Evolutionary conservation across 53 echinoderm and acorn worm species (phyloP).

Genomic region (Henricia sp.): DNA sequence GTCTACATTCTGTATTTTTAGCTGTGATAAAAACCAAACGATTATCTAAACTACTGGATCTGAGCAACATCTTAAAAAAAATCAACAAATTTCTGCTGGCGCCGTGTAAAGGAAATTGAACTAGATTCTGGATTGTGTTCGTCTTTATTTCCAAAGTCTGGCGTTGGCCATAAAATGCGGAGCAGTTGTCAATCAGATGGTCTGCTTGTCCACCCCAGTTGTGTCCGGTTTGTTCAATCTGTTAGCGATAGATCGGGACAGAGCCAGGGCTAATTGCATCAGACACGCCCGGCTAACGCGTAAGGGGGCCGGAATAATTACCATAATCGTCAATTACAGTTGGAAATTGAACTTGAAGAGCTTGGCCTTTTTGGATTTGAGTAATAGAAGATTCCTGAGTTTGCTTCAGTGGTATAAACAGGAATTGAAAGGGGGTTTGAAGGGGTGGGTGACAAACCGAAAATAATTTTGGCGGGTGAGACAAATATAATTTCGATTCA

Average conservation of each 20-base stretch:
- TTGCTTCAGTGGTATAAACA: constrained; percentile 8
- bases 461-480: too few relatives aligned
- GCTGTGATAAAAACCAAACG: too few relatives aligned
- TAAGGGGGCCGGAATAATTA: constrained; percentile 13
- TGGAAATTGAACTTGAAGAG: not conserved
- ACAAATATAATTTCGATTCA: too few relatives aligned
- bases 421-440: not conserved
- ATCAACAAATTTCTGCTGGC: too few relatives aligned
- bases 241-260: not conserved
- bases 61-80: too few relatives aligned
- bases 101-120: too few relatives aligned
- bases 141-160: too few relatives aligned
- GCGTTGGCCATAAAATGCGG: too few relatives aligned
- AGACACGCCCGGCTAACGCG: constrained; percentile 37
- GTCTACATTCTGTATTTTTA: too few relatives aligned
- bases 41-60: too few relatives aligned
- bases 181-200: constrained; percentile 36
- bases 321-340: constrained; percentile 51
- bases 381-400: not conserved
- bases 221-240: constrained; percentile 4
- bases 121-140: too few relatives aligned
- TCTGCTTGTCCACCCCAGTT: constrained; percentile 1
- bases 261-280: constrained; percentile 6
- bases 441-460: not conserved
- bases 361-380: not conserved